Conservation (phyloP, 2,797 vertebrate species). For the Chaetophractus vellerosus region DNA sequence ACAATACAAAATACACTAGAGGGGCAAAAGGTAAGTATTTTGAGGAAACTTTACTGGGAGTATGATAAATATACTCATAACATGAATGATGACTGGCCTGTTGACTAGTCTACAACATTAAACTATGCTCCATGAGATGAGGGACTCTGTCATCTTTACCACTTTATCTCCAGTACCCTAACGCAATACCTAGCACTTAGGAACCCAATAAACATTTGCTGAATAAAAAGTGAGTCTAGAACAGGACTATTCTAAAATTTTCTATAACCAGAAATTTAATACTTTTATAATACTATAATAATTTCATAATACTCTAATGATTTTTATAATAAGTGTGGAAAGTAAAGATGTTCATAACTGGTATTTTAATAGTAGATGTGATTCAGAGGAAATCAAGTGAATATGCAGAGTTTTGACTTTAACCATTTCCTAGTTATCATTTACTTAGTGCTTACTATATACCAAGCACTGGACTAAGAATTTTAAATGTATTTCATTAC, state of each 20-base stretch:
- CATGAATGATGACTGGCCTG: background rate
- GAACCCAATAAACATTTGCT: background rate
- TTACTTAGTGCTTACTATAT: background rate
- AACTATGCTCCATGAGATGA: background rate
- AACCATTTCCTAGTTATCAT: background rate
- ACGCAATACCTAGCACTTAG: background rate
- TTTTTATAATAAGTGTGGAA: slow-evolving; percentile 33
- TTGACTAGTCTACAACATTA: background rate
- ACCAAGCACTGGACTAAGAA: background rate
- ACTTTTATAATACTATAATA: background rate
- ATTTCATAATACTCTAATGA: slow-evolving; percentile 25
- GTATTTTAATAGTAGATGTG: background rate
- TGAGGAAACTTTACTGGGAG: background rate
- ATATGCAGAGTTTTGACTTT: background rate
- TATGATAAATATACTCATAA: background rate
- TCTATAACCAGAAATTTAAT: background rate
- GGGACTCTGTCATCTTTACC: background rate
- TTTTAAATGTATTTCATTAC: background rate
- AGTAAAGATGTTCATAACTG: background rate
- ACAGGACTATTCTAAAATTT: background rate
- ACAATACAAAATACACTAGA: background rate
- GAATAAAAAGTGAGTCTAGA: background rate
- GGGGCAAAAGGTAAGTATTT: background rate
- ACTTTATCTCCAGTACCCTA: background rate
- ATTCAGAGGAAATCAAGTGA: slow-evolving; percentile 17